A percentile compares a stretch with the other conserved stretches of the same genome.
Conservation (phyloP, 2,888 invertebrate species). For the Amphipoea lucens region DNA sequence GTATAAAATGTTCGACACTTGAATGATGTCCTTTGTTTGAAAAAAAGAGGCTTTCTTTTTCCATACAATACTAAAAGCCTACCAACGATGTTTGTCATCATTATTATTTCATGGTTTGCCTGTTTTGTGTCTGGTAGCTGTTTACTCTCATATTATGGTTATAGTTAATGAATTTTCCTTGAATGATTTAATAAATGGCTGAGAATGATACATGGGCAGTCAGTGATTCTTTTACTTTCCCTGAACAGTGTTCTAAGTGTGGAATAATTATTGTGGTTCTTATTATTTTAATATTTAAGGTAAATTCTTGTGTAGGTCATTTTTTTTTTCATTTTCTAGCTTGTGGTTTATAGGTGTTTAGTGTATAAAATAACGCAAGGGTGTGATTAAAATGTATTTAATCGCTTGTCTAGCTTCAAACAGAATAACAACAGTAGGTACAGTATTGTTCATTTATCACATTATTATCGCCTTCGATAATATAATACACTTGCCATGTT, state of each 20-base stretch:
- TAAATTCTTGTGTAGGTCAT: neutral
- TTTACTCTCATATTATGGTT: neutral
- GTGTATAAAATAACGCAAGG: neutral
- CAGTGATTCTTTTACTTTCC: slow-evolving; percentile 9
- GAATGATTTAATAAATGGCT: slow-evolving; percentile 29
- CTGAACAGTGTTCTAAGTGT: neutral
- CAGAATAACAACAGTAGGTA: neutral
- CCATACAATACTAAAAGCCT: neutral
- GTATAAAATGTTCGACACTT: too few species aligned
- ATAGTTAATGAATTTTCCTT: slow-evolving; percentile 43
- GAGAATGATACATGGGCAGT: neutral
- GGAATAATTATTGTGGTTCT: neutral
- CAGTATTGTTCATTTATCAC: slow-evolving; percentile 31
- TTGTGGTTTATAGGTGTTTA: neutral
- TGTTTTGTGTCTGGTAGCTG: slow-evolving; percentile 2
- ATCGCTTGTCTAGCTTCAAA: neutral
- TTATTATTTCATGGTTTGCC: neutral
- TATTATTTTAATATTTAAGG: neutral
- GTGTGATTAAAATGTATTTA: neutral
- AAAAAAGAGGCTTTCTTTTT: neutral
- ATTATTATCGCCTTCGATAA: slow-evolving; percentile 17
- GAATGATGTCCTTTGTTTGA: too few species aligned
- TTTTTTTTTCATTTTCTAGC: neutral
- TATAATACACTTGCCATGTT: neutral
- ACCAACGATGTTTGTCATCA: neutral